Conservation (phyloP, 2,888 invertebrate genomes). For the Pterostichus madidus region DNA sequence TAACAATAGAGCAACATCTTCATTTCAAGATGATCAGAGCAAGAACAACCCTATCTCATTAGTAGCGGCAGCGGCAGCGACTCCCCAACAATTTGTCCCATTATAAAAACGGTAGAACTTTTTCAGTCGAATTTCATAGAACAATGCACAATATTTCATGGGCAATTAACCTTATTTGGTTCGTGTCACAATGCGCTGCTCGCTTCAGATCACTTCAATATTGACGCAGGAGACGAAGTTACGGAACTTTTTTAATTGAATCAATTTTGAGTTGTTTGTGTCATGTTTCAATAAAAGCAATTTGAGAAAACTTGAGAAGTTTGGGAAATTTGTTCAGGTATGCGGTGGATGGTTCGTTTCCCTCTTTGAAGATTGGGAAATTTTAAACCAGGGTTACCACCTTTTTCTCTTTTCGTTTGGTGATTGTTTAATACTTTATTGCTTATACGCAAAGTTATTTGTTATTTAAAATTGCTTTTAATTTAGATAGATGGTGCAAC, state of each 20-base stretch:
- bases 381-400: background rate
- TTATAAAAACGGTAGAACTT: constrained; percentile 57
- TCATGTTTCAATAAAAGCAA: constrained; percentile 67
- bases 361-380: constrained; percentile 12
- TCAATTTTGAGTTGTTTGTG: constrained; percentile 68
- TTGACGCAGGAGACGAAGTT: constrained; percentile 44
- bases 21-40: constrained; percentile 18
- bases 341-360: constrained; percentile 19
- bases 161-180: constrained; percentile 61
- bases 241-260: constrained; percentile 67
- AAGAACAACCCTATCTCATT: constrained; percentile 50
- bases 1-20: constrained; percentile 22
- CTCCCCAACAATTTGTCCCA: constrained; percentile 53
- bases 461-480: too few species aligned
- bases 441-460: too few species aligned
- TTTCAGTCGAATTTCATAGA: constrained; percentile 53
- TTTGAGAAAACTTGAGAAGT: constrained; percentile 57
- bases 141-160: constrained; percentile 63
- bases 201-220: constrained; percentile 55
- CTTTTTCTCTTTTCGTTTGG: background rate
- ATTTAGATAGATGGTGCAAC: too few species aligned
- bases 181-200: constrained; percentile 46
- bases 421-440: constrained; percentile 29
- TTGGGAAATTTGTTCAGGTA: constrained; percentile 23
- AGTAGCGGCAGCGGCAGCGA: background rate